Conservation (phyloP, 2,888 invertebrate species). For the Penaeus monodon region DNA sequence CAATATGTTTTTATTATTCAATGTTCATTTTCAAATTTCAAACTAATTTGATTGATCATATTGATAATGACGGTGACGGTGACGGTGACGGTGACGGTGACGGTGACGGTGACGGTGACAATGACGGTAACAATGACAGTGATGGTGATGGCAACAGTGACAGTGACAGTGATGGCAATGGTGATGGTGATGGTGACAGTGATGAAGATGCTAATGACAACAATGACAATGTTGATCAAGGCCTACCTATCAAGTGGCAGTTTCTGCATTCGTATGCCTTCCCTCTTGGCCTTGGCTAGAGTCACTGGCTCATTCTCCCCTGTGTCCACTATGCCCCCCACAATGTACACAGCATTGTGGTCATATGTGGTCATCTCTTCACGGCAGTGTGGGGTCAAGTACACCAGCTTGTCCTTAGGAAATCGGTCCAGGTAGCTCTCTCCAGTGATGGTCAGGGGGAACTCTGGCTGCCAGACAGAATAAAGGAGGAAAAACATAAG, state of each 20-base stretch:
- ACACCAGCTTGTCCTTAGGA: constrained; percentile 84
- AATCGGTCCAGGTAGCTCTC: constrained; percentile 85
- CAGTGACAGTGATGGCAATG: background rate
- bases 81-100: background rate
- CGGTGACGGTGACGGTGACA: background rate
- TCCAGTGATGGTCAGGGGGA: constrained; percentile 80
- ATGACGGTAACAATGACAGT: background rate
- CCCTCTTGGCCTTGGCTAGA: constrained; percentile 85
- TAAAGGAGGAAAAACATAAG: background rate
- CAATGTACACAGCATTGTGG: constrained; percentile 84
- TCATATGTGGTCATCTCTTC: constrained; percentile 79
- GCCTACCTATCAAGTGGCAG: constrained; percentile 76
- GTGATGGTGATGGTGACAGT: background rate
- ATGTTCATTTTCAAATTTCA: too few species aligned
- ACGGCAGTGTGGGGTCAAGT: constrained; percentile 87
- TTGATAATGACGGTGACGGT: background rate
- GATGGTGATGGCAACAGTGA: background rate
- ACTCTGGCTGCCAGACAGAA: constrained; percentile 74
- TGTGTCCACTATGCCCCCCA: constrained; percentile 88
- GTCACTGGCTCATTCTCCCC: constrained; percentile 81
- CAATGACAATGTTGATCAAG: background rate
- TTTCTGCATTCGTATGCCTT: constrained; percentile 82
- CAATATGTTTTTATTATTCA: background rate
- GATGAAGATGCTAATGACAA: background rate
- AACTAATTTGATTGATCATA: background rate